Evolutionary conservation across 2,113 vertebrate genomes (phyloP).

Genomic region (Hassar affinis): DNA sequence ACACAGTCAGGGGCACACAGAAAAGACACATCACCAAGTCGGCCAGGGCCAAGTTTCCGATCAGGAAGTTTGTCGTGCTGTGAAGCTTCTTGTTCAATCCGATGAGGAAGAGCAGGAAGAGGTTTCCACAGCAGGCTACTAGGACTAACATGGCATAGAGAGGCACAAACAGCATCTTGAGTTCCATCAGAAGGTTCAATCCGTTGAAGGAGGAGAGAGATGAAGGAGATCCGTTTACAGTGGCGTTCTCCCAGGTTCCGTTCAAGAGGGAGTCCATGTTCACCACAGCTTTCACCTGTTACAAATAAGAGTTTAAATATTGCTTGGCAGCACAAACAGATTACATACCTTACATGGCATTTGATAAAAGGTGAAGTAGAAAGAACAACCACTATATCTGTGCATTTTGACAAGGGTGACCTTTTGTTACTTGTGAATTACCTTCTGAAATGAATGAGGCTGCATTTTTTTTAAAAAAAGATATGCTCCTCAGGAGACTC

Average conservation of each 20-base stretch:
- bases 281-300: conserved; percentile 51
- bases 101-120: conserved; percentile 82
- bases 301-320: background rate
- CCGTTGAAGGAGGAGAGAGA: conserved; percentile 68
- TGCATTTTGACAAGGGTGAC: background rate
- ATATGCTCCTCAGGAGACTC: background rate
- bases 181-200: conserved; percentile 75
- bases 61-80: conserved; percentile 85
- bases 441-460: background rate
- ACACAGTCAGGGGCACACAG: conserved; percentile 80
- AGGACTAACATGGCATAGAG: conserved; percentile 76
- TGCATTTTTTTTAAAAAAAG: background rate
- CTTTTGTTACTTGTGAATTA: background rate
- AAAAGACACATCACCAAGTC: conserved; percentile 85
- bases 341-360: background rate
- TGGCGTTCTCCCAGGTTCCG: conserved; percentile 55
- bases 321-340: background rate
- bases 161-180: conserved; percentile 82
- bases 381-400: background rate
- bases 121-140: conserved; percentile 78
- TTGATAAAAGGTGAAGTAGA: background rate
- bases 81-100: conserved; percentile 82
- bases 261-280: conserved; percentile 57
- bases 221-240: conserved; percentile 31
- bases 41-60: conserved; percentile 79